Evolutionary conservation across 2,888 invertebrate genomes (phyloP).

Genomic region (Lasioglossum pauxillum): DNA sequence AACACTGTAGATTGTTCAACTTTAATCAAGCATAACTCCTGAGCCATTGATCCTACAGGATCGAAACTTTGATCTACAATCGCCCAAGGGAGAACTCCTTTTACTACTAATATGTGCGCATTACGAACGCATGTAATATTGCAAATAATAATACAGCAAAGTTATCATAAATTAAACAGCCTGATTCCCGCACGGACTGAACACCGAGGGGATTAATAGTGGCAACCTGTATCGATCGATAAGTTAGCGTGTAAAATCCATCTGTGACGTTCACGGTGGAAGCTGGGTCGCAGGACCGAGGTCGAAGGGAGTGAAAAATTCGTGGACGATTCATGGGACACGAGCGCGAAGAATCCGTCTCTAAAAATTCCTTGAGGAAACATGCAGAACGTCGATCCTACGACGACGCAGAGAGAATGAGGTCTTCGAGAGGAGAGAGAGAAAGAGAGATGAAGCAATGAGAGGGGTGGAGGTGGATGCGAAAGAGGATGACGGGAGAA

Average conservation of each 20-base stretch:
- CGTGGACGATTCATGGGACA: conserved; percentile 38
- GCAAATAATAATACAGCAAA: too few species aligned
- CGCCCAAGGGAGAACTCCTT: too few species aligned
- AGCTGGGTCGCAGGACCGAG: not conserved
- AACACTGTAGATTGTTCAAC: too few species aligned
- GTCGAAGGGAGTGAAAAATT: conserved; percentile 37
- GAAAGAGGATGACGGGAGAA: not conserved
- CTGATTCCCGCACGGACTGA: not conserved
- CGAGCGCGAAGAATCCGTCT: conserved; percentile 26
- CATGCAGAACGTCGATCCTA: conserved; percentile 35
- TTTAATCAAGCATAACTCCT: too few species aligned
- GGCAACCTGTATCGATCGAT: conserved; percentile 8
- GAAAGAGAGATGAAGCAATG: not conserved
- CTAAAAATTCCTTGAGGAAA: conserved; percentile 38
- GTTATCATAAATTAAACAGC: too few species aligned
- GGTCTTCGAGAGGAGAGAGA: not conserved
- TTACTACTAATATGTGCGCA: too few species aligned
- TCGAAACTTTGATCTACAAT: too few species aligned
- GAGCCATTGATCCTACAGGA: too few species aligned
- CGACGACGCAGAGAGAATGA: conserved; percentile 2
- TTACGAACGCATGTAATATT: too few species aligned
- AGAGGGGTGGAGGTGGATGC: not conserved
- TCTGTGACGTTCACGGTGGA: conserved; percentile 13
- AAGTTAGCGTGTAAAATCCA: conserved; percentile 20
- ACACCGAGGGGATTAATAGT: not conserved